Conservation (phyloP, 2,888 invertebrate genomes). For the Drosophila putrida region DNA sequence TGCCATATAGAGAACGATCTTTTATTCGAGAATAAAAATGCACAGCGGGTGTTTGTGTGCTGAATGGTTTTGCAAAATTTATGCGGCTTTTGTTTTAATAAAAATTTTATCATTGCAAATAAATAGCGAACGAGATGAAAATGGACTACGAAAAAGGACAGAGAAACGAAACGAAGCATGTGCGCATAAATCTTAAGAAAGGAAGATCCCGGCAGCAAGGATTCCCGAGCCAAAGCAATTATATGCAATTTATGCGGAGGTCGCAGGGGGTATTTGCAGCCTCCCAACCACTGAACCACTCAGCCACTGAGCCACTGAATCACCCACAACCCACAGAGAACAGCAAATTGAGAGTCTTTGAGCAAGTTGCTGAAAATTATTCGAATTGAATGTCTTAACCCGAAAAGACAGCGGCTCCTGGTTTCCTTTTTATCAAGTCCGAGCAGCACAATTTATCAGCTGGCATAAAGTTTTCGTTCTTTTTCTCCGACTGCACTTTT, state of each 20-base stretch:
- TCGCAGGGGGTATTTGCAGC: constrained; percentile 8
- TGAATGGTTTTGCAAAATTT: constrained; percentile 59
- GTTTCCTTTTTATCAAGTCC: constrained; percentile 77
- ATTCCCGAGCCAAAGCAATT: constrained; percentile 74
- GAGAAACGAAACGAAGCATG: constrained; percentile 60
- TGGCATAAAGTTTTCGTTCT: constrained; percentile 73
- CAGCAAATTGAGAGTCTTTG: constrained; percentile 50
- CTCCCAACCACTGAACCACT: constrained; percentile 8
- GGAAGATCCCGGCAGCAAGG: constrained; percentile 5
- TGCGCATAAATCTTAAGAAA: constrained; percentile 73
- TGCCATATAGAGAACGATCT: constrained; percentile 60
- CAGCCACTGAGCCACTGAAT: neutral
- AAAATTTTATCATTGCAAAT: constrained; percentile 79
- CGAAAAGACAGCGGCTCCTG: constrained; percentile 39
- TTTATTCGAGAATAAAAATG: constrained; percentile 30
- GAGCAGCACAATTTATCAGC: constrained; percentile 74
- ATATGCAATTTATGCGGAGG: constrained; percentile 83
- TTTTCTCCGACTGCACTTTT: constrained; percentile 42
- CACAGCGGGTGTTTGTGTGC: constrained; percentile 52
- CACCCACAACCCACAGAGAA: constrained; percentile 29
- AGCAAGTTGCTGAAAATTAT: constrained; percentile 66
- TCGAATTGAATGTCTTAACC: constrained; percentile 77
- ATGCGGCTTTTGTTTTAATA: constrained; percentile 81
- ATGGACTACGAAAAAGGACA: neutral
- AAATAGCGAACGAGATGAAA: constrained; percentile 49